Evolutionary conservation across 2,888 invertebrate genomes (phyloP).

Genomic region (Lysandra coridon): DNA sequence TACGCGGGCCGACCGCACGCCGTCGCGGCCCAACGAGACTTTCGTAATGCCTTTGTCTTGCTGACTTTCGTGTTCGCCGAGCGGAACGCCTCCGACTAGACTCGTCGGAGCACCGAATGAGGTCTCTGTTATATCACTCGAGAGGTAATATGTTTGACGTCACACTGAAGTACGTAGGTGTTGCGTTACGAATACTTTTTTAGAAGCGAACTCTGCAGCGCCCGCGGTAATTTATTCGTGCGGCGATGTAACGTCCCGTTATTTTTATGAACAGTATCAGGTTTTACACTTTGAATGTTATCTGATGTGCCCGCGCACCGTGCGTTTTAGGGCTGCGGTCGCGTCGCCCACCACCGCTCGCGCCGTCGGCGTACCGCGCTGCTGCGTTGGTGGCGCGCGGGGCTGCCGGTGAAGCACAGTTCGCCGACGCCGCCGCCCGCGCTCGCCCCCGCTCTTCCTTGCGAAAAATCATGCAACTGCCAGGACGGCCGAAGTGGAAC

Average conservation of each 20-base stretch:
- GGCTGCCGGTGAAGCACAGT: slow-evolving; percentile 74
- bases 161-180: background rate
- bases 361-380: slow-evolving; percentile 56
- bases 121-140: slow-evolving; percentile 44
- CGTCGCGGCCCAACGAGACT: slow-evolving; percentile 63
- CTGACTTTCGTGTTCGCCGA: slow-evolving; percentile 67
- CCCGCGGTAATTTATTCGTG: background rate
- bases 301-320: slow-evolving; percentile 14
- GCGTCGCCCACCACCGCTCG: slow-evolving; percentile 27
- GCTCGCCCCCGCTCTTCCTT: slow-evolving; percentile 70
- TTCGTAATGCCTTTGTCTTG: slow-evolving; percentile 72
- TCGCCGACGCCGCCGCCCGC: slow-evolving; percentile 65
- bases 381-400: slow-evolving; percentile 49
- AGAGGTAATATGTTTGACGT: slow-evolving; percentile 37
- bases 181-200: slow-evolving; percentile 3
- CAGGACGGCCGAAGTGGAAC: slow-evolving; percentile 78
- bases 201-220: background rate
- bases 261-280: slow-evolving; percentile 21
- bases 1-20: slow-evolving; percentile 54
- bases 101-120: slow-evolving; percentile 46
- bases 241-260: slow-evolving; percentile 8
- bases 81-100: slow-evolving; percentile 60
- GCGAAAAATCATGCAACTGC: slow-evolving; percentile 80
- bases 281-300: slow-evolving; percentile 14
- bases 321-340: slow-evolving; percentile 15